phyloP scores from a whole-genome alignment of 2,113 vertebrate species.

The Mobula hypostoma region DNA sequence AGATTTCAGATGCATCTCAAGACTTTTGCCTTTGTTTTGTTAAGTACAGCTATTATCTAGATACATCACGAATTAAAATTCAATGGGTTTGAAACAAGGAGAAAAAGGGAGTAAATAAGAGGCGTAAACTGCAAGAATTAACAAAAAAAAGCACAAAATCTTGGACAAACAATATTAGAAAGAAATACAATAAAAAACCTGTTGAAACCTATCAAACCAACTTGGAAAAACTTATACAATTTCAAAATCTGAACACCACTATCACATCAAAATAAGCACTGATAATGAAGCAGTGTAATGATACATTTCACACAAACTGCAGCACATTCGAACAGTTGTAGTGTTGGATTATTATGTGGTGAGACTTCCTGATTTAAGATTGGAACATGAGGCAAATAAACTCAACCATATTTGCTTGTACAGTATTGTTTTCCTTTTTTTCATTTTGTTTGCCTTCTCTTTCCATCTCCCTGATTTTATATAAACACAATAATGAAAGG shows the following conservation, averaged over 20 bases:
- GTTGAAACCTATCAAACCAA: conserved; percentile 27
- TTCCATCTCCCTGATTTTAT: background rate
- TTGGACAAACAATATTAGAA: conserved; percentile 34
- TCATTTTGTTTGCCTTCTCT: conserved; percentile 20
- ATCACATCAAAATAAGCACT: conserved; percentile 29
- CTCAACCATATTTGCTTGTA: conserved; percentile 13
- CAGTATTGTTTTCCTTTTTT: background rate
- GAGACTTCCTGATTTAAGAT: background rate
- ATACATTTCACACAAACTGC: conserved; percentile 34
- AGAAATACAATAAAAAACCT: conserved; percentile 27
- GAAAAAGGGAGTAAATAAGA: conserved; percentile 10
- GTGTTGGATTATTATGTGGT: conserved; percentile 20
- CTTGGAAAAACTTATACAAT: conserved; percentile 12
- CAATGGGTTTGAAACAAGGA: conserved; percentile 23
- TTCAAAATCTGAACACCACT: conserved; percentile 34
- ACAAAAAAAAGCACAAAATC: background rate
- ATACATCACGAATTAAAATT: conserved; percentile 26
- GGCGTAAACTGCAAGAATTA: background rate
- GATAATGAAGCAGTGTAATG: conserved; percentile 23
- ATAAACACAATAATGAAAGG: conserved; percentile 4
- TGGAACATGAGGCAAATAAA: conserved; percentile 22
- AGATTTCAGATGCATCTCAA: conserved; percentile 29
- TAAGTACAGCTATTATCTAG: conserved; percentile 29
- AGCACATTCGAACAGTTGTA: conserved; percentile 31
- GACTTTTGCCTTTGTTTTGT: conserved; percentile 19